Conservation (phyloP, 2,113 vertebrate species). For the Alexandromys fortis region DNA sequence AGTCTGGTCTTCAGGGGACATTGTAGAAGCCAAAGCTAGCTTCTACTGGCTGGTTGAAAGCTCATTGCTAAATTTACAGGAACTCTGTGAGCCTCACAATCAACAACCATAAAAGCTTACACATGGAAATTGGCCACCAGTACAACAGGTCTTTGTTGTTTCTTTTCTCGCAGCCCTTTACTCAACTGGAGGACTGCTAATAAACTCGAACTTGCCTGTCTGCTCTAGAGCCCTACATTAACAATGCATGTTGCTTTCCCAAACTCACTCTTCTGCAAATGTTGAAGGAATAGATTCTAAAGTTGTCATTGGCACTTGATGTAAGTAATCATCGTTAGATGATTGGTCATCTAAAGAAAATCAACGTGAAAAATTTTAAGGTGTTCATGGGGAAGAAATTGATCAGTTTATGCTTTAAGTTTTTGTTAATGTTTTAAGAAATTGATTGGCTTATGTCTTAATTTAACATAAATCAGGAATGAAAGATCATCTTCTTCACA, state of each 20-base stretch:
- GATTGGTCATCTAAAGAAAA: background rate
- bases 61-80: background rate
- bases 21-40: background rate
- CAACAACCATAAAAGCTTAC: background rate
- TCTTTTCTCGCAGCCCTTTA: background rate
- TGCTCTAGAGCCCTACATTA: background rate
- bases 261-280: background rate
- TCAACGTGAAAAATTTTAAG: conserved; percentile 3
- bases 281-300: background rate
- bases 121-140: background rate
- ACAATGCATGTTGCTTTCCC: background rate
- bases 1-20: background rate
- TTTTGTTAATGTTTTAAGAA: conserved; percentile 27
- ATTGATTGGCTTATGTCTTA: background rate
- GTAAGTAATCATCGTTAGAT: background rate
- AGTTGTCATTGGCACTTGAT: background rate
- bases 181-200: background rate
- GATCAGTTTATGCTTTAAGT: background rate
- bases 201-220: background rate
- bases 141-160: background rate
- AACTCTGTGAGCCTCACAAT: background rate
- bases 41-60: background rate
- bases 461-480: background rate
- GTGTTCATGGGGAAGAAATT: background rate
- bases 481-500: background rate